Conservation (phyloP, 2,888 invertebrate species). For the Theretra japonica region DNA sequence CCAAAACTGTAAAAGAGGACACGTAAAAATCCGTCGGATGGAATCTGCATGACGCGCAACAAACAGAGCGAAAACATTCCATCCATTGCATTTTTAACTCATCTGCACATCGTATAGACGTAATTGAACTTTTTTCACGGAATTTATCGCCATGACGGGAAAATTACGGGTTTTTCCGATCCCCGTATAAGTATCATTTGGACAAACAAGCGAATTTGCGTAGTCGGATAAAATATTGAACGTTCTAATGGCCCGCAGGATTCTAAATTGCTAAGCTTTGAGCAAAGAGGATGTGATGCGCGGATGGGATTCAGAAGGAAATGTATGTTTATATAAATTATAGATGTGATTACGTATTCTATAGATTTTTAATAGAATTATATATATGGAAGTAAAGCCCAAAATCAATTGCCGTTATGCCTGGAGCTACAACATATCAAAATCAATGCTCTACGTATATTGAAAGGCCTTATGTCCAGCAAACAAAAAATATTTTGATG, state of each 20-base stretch:
- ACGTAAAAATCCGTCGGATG: neutral
- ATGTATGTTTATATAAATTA: neutral
- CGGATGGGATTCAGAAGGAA: neutral
- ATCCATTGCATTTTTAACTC: constrained; percentile 7
- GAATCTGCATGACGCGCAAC: constrained; percentile 1
- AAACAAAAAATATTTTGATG: too few relatives aligned
- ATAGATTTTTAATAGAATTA: neutral
- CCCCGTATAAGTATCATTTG: neutral
- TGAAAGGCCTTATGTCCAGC: too few relatives aligned
- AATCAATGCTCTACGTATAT: too few relatives aligned
- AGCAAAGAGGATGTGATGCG: neutral
- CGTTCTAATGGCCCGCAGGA: constrained; percentile 23
- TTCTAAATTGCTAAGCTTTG: constrained; percentile 13
- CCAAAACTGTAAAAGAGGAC: constrained; percentile 1
- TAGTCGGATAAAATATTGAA: constrained; percentile 22
- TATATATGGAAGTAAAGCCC: too few relatives aligned
- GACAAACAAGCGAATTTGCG: constrained; percentile 23
- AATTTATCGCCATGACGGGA: neutral
- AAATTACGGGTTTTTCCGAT: neutral
- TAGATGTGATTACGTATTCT: neutral
- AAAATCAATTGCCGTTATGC: too few relatives aligned
- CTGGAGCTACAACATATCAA: too few relatives aligned
- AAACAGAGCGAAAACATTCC: constrained; percentile 22
- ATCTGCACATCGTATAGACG: constrained; percentile 2
- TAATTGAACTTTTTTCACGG: neutral